Evolutionary conservation across 2,888 invertebrate species (phyloP).

Genomic region (Drosophila setosimentum): DNA sequence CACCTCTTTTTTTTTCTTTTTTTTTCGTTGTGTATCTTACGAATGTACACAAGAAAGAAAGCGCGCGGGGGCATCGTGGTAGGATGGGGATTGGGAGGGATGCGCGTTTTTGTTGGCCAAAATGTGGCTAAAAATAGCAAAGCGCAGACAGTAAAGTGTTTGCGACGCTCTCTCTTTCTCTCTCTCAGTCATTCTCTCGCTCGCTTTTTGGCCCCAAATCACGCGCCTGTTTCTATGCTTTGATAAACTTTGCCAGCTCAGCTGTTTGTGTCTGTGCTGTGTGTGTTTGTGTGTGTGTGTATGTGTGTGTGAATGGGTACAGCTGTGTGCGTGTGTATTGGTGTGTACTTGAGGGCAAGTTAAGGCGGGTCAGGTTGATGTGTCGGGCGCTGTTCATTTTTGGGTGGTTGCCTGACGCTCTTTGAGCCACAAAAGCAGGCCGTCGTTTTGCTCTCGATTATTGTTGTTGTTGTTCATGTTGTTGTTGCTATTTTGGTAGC

Average conservation of each 20-base stretch:
- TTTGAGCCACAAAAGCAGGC: conserved; percentile 43
- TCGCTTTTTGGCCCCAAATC: conserved; percentile 55
- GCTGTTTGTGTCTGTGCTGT: conserved; percentile 44
- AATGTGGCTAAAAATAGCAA: conserved; percentile 62
- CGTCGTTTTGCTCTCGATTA: conserved; percentile 42
- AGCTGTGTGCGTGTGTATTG: conserved; percentile 25
- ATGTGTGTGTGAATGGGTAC: conserved; percentile 16
- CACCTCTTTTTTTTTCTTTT: conserved; percentile 31
- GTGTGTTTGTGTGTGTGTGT: conserved; percentile 22
- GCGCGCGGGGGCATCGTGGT: background rate
- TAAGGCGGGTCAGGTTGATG: conserved; percentile 80
- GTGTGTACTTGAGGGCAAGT: conserved; percentile 62
- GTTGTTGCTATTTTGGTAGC: conserved; percentile 69
- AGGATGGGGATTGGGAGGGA: conserved; percentile 1
- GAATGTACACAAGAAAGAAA: conserved; percentile 12
- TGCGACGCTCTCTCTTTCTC: background rate
- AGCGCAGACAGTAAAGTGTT: conserved; percentile 61
- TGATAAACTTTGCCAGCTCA: conserved; percentile 69
- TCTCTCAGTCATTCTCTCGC: background rate
- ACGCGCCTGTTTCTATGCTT: conserved; percentile 75
- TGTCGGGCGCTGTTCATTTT: conserved; percentile 34
- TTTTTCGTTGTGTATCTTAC: conserved; percentile 22
- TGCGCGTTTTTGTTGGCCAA: conserved; percentile 49
- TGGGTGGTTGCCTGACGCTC: conserved; percentile 44
- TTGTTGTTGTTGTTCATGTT: conserved; percentile 33